Evolutionary conservation across 2,113 vertebrate species (phyloP), one percentile per base, ranked within the genome.

Genomic region (Choloepus hoffmanni): DNA sequence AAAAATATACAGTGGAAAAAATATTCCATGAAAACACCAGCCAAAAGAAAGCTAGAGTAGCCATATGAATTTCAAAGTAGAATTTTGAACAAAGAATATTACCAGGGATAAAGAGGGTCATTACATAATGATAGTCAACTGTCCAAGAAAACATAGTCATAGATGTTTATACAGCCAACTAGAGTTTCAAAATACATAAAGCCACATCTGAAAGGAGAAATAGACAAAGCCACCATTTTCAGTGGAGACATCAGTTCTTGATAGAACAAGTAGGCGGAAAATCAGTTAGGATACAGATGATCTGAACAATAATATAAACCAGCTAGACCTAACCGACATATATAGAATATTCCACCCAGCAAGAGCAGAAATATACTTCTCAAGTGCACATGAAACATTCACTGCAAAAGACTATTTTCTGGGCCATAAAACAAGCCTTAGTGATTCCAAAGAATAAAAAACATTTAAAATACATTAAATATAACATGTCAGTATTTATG

Each of bases 321-420:
- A 78, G 33, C 4, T 30, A 60, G 33, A 50, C 86, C 45, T 77
- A 82, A 90, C 12, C 40, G 55, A 84, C 72, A 45, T 30, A 26
- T 96, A 48, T 55, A 62, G 26, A 84, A 48, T 13, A 50, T 26
- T 40, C 24, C 33, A 70, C 33, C 24, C n/a, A 19, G 23, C 36
- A 88, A 68, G 18, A 58, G 16, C 72, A 89, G 33, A 93, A 91
- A 43, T n/a, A 53, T 78, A 79, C 55, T 89, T 91, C 81, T 87
- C 26, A 78, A 50, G 30, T 90, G 36, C 74, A 50, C 30, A 19
- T 60, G 36, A 53, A 83, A 43, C 4, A 50, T 48, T 91, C 36
- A 62, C 72, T 15, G n/a, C 84, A 12, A 62, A 95, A 91, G 85
- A 78, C n/a, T 81, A 33, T 85, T 63, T 85, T 95, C 10, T 89